Conservation (phyloP, 2,888 invertebrate species). For the Eulithis prunata region DNA sequence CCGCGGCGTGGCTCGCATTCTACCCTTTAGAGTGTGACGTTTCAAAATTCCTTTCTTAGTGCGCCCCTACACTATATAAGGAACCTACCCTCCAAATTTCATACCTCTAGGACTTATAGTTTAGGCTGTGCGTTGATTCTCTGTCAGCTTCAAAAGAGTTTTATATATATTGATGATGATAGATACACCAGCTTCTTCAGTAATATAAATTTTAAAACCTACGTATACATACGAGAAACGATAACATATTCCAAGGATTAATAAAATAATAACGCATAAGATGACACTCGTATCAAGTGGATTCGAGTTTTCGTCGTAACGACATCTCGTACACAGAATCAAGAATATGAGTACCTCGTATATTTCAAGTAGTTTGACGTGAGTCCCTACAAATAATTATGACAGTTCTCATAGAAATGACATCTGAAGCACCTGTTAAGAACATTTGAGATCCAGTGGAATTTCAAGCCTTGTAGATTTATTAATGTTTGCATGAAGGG, state of each 20-base stretch:
- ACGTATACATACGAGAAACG: constrained; percentile 7
- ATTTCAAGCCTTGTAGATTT: constrained; percentile 32
- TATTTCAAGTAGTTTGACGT: constrained; percentile 45
- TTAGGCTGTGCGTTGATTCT: too few species aligned
- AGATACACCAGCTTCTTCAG: too few species aligned
- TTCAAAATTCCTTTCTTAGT: too few species aligned
- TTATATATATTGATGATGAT: too few species aligned
- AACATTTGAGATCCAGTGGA: constrained; percentile 32
- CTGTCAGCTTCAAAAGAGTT: too few species aligned
- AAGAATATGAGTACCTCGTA: constrained; percentile 20
- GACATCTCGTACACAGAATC: constrained; percentile 37
- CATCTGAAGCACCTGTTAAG: constrained; percentile 59
- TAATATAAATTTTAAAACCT: too few species aligned
- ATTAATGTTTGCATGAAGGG: constrained; percentile 26
- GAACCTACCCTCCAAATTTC: too few species aligned
- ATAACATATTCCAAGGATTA: constrained; percentile 20
- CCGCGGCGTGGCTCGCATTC: too few species aligned
- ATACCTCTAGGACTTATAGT: too few species aligned
- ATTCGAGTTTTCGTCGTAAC: constrained; percentile 35
- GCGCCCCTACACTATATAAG: too few species aligned
- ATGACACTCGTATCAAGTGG: constrained; percentile 35
- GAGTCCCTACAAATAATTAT: constrained; percentile 71
- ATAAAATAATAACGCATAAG: constrained; percentile 34
- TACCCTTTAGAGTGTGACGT: too few species aligned
- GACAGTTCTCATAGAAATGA: constrained; percentile 71